Conservation (phyloP, 2,797 vertebrate genomes). For the Bovichtus diacanthus region DNA sequence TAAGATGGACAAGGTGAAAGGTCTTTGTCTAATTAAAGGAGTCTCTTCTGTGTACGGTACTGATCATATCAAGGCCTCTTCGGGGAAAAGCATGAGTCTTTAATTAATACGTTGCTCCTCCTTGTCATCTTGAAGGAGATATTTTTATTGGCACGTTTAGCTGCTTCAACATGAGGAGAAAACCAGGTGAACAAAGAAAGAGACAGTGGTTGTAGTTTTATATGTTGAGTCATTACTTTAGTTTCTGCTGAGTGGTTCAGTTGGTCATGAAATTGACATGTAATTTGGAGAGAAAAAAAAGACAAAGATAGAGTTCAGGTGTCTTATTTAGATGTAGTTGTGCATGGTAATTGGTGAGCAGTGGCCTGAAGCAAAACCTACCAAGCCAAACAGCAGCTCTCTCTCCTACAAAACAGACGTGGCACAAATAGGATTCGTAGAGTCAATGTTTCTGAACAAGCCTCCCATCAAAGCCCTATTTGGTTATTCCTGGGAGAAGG, state of each 20-base stretch:
- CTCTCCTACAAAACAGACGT: conserved; percentile 38
- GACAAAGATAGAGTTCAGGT: conserved; percentile 41
- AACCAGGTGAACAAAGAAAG: conserved; percentile 1
- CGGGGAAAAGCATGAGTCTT: conserved; percentile 46
- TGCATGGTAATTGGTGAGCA: conserved; percentile 52
- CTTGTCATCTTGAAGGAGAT: conserved; percentile 33
- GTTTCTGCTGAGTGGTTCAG: conserved; percentile 29
- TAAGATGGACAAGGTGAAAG: conserved; percentile 44
- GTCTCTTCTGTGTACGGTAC: conserved; percentile 28
- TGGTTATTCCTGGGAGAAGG: conserved; percentile 66
- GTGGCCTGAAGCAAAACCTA: conserved; percentile 49
- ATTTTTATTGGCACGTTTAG: conserved; percentile 15
- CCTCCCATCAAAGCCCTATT: conserved; percentile 74
- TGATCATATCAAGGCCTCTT: conserved; percentile 58
- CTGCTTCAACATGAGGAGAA: neutral
- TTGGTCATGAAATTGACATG: conserved; percentile 41
- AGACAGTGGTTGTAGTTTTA: neutral
- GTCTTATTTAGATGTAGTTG: conserved; percentile 40
- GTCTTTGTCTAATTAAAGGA: conserved; percentile 63
- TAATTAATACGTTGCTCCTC: conserved; percentile 56
- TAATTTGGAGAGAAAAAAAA: neutral
- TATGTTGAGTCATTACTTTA: conserved; percentile 22
- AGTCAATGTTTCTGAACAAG: conserved; percentile 71
- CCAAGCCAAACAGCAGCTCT: conserved; percentile 49
- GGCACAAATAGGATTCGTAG: conserved; percentile 59